Conservation (phyloP, 2,888 invertebrate species). For the Coenonympha glycerion region DNA sequence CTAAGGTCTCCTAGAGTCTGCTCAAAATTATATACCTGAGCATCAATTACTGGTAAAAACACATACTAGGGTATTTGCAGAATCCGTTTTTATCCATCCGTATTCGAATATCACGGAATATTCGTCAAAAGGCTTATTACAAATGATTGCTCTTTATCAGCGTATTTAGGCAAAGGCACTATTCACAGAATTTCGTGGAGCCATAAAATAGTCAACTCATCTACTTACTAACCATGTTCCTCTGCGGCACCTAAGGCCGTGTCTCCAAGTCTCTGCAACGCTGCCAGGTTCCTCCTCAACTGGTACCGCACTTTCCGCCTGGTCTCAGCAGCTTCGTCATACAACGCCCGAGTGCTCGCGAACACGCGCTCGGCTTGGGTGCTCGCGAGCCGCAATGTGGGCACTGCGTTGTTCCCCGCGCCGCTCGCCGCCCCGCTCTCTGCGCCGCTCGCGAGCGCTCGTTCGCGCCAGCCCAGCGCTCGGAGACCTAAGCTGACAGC, state of each 20-base stretch:
- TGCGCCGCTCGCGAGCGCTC: conserved; percentile 48
- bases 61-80: too few species aligned
- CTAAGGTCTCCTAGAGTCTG: too few species aligned
- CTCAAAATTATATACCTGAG: too few species aligned
- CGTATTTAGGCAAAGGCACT: too few species aligned
- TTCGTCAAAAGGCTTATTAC: too few species aligned
- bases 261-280: conserved; percentile 78
- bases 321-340: conserved; percentile 67
- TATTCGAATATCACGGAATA: too few species aligned
- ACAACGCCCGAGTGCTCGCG: conserved; percentile 55
- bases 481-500: conserved; percentile 57
- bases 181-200: background rate
- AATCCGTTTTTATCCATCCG: too few species aligned
- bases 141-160: too few species aligned
- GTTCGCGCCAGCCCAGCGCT: conserved; percentile 64
- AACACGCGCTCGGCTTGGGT: conserved; percentile 56
- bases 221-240: conserved; percentile 73
- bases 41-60: too few species aligned
- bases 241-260: conserved; percentile 81
- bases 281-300: conserved; percentile 69
- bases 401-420: conserved; percentile 18
- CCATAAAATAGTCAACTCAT: background rate
- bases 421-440: conserved; percentile 25
- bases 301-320: conserved; percentile 65
- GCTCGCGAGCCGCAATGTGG: conserved; percentile 24